phyloP scores from a whole-genome alignment of 2,888 invertebrate genomes.

The Melanchra persicariae region DNA sequence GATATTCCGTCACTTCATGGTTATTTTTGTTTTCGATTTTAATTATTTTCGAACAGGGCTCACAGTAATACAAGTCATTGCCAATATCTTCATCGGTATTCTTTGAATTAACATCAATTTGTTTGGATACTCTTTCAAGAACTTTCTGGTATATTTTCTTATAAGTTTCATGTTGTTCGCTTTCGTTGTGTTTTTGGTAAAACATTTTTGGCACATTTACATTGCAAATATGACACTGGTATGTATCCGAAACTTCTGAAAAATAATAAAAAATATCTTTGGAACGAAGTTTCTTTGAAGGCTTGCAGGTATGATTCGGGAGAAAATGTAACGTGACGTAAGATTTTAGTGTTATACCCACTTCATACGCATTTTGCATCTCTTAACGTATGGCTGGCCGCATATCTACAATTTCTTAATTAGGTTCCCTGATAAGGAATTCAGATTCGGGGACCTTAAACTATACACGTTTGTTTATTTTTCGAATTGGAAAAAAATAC shows the following conservation, averaged over 20 bases:
- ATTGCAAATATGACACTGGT: constrained; percentile 68
- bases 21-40: constrained; percentile 17
- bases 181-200: not conserved
- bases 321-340: too few relatives aligned
- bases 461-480: too few relatives aligned
- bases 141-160: constrained; percentile 66
- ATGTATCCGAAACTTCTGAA: constrained; percentile 53
- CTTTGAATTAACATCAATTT: constrained; percentile 44
- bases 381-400: too few relatives aligned
- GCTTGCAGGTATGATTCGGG: too few relatives aligned
- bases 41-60: constrained; percentile 41
- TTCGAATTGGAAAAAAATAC: too few relatives aligned
- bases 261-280: not conserved
- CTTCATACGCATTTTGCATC: too few relatives aligned
- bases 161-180: constrained; percentile 64
- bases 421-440: too few relatives aligned
- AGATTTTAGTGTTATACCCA: too few relatives aligned
- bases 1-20: constrained; percentile 39
- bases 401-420: too few relatives aligned
- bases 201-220: not conserved
- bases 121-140: constrained; percentile 63
- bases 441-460: too few relatives aligned
- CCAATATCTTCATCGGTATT: not conserved
- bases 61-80: constrained; percentile 30
- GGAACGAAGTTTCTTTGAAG: not conserved